A percentile compares a stretch with the other conserved stretches of the same genome.
Conservation (phyloP, 2,888 invertebrate species). For the Vesta saturnalis region DNA sequence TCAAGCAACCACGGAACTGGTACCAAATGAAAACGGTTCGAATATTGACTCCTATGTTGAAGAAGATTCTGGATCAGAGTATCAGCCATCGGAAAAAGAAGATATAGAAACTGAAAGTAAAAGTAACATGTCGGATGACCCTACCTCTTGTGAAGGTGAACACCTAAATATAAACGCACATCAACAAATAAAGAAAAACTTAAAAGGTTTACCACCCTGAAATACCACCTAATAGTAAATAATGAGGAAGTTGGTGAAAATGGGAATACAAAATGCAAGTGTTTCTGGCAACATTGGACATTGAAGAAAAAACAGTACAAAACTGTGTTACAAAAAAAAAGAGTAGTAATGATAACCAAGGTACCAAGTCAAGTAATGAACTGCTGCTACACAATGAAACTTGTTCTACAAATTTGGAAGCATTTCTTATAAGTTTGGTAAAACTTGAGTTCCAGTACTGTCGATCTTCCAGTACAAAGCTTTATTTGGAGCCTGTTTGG, state of each 20-base stretch:
- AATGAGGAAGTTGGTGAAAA: neutral
- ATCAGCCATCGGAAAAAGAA: neutral
- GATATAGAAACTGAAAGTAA: too few species aligned
- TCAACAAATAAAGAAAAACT: neutral
- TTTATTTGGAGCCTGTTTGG: conserved; percentile 25
- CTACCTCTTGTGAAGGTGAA: too few species aligned
- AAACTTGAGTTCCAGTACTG: conserved; percentile 29
- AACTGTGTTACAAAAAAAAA: neutral
- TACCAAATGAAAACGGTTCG: too few species aligned
- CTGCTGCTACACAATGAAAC: neutral
- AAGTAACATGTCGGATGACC: too few species aligned
- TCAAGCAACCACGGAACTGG: too few species aligned
- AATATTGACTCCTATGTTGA: too few species aligned
- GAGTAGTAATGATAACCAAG: conserved; percentile 6
- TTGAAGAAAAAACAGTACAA: conserved; percentile 12
- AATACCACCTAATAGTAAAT: conserved; percentile 4
- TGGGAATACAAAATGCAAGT: neutral
- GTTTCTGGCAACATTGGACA: conserved; percentile 8
- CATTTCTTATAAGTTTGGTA: conserved; percentile 21
- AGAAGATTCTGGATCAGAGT: neutral
- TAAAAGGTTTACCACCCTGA: neutral
- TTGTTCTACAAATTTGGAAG: conserved; percentile 18
- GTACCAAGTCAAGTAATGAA: too few species aligned
- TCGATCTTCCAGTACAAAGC: conserved; percentile 20
- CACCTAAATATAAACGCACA: neutral